Base-by-base conservation (phyloP, 92 coral and sea anemone species). In the Hydrozoanthus gracilis region DNA sequence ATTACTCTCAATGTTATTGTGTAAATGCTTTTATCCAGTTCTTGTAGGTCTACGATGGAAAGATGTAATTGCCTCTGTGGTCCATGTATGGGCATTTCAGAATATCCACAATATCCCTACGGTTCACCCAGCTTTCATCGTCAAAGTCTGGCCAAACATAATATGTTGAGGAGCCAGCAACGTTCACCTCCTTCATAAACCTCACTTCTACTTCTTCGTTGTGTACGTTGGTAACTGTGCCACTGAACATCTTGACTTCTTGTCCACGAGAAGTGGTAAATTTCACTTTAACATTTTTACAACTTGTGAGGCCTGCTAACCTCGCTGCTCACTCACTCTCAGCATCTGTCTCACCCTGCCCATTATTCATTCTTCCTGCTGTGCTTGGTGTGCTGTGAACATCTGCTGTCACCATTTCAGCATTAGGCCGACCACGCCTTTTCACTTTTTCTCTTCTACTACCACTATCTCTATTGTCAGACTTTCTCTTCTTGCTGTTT, bases 21-120 rank as follows among this genome's bases (percentile, higher is more conserved):
- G 73, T 39, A 69, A 69, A 20, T 69, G 48, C 73, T 69, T 54
- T 6, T 45, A 72, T 45, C 55, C 77, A 12, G 77, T 46, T 27
- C 77, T 47, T n/a, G n/a, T n/a, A n/a, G n/a, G n/a, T n/a, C n/a
- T 45, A 73, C 35, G 77, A 48, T 48, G 56, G 56, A 73, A 73
- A 77, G 11, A 77, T 18, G 65, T 77, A 77, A 67, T 55, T 49
- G 67, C 82, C 67, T 77, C 68, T 77, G 51, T 54, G 82, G 82
- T 54, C 82, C 82, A 77, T 77, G 82, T 77, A 77, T 77, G 82
- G 20, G 50, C 82, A 77, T 77, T 77, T 77, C 82, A 77, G 66
- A 54, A 77, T 39, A 77, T 77, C 82, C 68, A 77, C 67, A 55
- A 77, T 54, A 77, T 77, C 80, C 45, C 3, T 77, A 27, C 64